Base-by-base conservation (phyloP, 1,140 invertebrate species). In the Belonocnema kinseyi region DNA sequence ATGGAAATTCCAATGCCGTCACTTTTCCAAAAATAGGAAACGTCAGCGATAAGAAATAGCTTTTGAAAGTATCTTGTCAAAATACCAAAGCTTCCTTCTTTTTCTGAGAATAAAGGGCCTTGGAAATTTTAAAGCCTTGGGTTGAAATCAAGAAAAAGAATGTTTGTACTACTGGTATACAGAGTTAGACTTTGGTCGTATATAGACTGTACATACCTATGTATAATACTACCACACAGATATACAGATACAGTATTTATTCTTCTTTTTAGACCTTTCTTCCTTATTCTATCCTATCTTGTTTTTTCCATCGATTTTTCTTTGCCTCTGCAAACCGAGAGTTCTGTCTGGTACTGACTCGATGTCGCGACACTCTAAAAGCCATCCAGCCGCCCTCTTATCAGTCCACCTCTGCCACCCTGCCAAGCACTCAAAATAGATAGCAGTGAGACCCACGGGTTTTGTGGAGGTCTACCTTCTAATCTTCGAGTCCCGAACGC, bases 401-500 rank as follows among this genome's bases (percentile, higher is more conserved):
- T 87, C 86, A 79, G 82, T 79, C 73, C 71, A 74, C 77, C 79
- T 82, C 58, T 66, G 74, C n/a, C 46, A 58, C 52, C 50, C 26
- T 52, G 53, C 58, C 40, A 54, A 71, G 66, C 75, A 61, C 71
- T 33, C 50, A 80, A 80, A 85, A 84, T 66, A 66, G 61, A 66
- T 66, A 66, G 72, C 78, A 46, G 26, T 33, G 26, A 5, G 52
- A n/a, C 46, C 79, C 54, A 70, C 50, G 51, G 73, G 26, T 75
- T 66, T 72, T 51, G 50, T 72, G 40, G 50, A 61, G 77, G 72
- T 74, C 77, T 88, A 77, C 85, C 82, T 86, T 88, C 87, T 89
- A 89, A 89, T 89, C 88, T 89, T 75, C 33, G 74, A 78, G 73
- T 76, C 82, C 71, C 80, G 80, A 80, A 79, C 81, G 76, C 85